phyloP scores from a whole-genome alignment of 2,797 vertebrate genomes.

The Xiphorhynchus erythropygius region DNA sequence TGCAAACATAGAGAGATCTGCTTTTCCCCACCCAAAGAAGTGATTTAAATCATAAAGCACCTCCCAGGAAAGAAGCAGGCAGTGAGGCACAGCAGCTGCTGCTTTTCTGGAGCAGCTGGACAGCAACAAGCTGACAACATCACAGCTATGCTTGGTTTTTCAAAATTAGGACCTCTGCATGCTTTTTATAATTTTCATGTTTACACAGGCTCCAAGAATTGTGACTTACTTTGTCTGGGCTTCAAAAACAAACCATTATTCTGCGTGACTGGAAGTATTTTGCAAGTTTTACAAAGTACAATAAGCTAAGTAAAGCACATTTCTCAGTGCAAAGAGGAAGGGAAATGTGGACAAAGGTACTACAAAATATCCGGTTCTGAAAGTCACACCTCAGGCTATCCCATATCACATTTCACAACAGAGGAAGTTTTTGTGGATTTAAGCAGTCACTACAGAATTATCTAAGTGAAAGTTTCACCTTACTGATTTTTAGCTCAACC shows the following conservation, averaged over 20 bases:
- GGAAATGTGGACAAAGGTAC: neutral
- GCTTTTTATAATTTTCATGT: neutral
- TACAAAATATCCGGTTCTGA: fast-evolving
- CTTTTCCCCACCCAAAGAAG: conserved; percentile 21
- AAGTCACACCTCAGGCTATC: neutral
- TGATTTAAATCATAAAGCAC: conserved; percentile 41
- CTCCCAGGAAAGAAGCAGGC: neutral
- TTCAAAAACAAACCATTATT: neutral
- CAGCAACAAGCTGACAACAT: neutral
- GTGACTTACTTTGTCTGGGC: neutral
- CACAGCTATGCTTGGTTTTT: neutral
- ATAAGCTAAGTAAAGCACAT: neutral
- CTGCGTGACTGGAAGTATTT: neutral
- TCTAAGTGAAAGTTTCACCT: neutral
- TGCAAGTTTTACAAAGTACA: neutral
- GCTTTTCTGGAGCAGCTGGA: conserved; percentile 5
- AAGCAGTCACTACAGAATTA: neutral
- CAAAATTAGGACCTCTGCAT: neutral
- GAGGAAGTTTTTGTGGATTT: neutral
- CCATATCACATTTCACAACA: neutral
- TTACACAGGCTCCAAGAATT: neutral
- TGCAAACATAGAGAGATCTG: neutral
- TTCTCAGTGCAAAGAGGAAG: neutral
- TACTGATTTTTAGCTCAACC: neutral
- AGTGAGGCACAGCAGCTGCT: neutral